phyloP scores from a whole-genome alignment of 2,888 invertebrate species.

The Gasteruption jaculator region DNA sequence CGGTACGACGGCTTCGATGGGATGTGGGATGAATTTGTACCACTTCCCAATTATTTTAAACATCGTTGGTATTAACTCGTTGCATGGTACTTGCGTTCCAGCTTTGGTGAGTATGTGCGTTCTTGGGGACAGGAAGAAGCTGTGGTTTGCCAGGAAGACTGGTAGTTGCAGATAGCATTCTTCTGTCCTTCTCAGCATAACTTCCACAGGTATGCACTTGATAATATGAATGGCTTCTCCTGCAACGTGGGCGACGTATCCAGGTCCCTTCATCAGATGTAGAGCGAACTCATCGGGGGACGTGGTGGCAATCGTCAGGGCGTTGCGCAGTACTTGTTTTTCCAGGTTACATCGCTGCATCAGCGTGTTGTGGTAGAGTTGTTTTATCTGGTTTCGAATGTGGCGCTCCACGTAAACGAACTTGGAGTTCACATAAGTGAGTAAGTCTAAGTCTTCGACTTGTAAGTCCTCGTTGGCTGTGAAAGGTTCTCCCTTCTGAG shows the following conservation, averaged over 20 bases:
- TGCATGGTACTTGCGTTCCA: constrained; percentile 24
- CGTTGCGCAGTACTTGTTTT: constrained; percentile 26
- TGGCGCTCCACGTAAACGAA: constrained; percentile 30
- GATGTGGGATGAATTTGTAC: constrained; percentile 19
- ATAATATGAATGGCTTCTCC: constrained; percentile 30
- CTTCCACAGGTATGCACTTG: constrained; percentile 26
- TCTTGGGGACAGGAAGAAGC: constrained; percentile 23
- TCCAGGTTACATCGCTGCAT: constrained; percentile 26
- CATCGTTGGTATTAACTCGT: constrained; percentile 19
- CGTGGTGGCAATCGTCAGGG: constrained; percentile 24
- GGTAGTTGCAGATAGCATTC: constrained; percentile 28
- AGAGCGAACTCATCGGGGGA: constrained; percentile 28
- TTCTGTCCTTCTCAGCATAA: constrained; percentile 16
- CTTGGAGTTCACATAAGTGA: constrained; percentile 26
- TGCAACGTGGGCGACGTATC: constrained; percentile 26
- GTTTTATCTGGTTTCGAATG: constrained; percentile 20
- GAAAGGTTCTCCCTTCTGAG: too few species aligned
- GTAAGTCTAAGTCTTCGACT: constrained; percentile 18
- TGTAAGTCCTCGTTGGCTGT: too few species aligned
- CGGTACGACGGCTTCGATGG: constrained; percentile 13
- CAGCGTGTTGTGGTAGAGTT: constrained; percentile 23
- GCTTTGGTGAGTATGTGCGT: constrained; percentile 25
- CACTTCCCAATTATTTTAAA: constrained; percentile 24
- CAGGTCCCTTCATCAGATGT: constrained; percentile 25
- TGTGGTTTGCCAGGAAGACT: constrained; percentile 15